These are phyloP conservation scores for Asobara japonica DNA, from an alignment of 1,140 invertebrate species.

Conservation along the genomic window DNA sequence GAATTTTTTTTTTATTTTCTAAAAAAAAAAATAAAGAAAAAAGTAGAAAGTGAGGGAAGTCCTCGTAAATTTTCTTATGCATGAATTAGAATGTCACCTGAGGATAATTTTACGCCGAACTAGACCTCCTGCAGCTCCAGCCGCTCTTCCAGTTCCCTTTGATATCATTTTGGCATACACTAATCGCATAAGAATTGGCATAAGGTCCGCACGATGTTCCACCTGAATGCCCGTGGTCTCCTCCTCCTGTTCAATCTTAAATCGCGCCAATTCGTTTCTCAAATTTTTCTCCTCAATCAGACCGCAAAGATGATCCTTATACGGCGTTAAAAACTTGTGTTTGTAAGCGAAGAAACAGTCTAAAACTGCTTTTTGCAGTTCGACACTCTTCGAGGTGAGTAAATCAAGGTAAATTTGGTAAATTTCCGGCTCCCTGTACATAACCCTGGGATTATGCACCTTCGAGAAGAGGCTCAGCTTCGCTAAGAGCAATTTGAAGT, in stretches of 20 bases:
- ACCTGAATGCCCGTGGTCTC: slow-evolving; percentile 69
- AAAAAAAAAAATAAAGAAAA: too few relatives aligned
- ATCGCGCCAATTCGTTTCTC: slow-evolving; percentile 82
- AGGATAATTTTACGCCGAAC: slow-evolving; percentile 80
- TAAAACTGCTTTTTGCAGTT: slow-evolving; percentile 85
- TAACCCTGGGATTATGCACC: slow-evolving; percentile 81
- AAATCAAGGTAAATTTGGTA: slow-evolving; percentile 81
- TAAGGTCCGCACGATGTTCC: slow-evolving; percentile 79
- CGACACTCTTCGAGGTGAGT: slow-evolving; percentile 78
- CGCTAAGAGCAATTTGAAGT: slow-evolving; percentile 75
- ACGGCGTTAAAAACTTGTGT: slow-evolving; percentile 78
- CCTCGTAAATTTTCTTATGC: too few relatives aligned
- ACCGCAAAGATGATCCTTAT: slow-evolving; percentile 79
- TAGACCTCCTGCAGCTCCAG: slow-evolving; percentile 78
- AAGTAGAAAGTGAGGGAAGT: too few relatives aligned
- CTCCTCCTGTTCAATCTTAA: slow-evolving; percentile 77
- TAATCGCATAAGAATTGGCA: slow-evolving; percentile 86
- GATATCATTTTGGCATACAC: slow-evolving; percentile 90
- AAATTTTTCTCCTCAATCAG: slow-evolving; percentile 89
- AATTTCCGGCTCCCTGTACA: slow-evolving; percentile 80
- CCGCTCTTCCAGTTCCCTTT: slow-evolving; percentile 75
- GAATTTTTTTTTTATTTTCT: too few relatives aligned
- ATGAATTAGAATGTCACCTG: too few relatives aligned
- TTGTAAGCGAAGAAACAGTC: slow-evolving; percentile 89
- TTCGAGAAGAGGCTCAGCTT: slow-evolving; percentile 82